Evolutionary conservation across 2,888 invertebrate species (phyloP).

Genomic region (Dendrolimus pini): DNA sequence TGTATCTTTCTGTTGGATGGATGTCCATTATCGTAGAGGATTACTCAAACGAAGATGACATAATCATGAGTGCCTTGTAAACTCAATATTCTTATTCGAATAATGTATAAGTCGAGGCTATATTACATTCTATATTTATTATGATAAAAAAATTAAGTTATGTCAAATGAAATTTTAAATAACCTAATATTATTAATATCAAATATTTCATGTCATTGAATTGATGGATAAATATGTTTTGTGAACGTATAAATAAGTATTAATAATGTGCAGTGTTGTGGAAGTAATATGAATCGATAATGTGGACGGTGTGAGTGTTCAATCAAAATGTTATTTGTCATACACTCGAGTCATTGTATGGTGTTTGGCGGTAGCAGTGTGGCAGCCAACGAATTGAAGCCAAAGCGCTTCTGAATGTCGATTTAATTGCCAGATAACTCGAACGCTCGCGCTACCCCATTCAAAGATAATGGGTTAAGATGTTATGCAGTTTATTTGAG

Average conservation of each 20-base stretch:
- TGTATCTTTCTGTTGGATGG: conserved; percentile 53
- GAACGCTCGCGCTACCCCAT: conserved; percentile 58
- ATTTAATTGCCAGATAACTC: conserved; percentile 75
- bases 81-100: background rate
- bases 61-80: conserved; percentile 12
- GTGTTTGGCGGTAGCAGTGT: conserved; percentile 63
- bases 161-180: background rate
- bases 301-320: conserved; percentile 39
- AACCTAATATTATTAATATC: background rate
- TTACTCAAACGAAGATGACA: conserved; percentile 18
- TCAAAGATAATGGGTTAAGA: conserved; percentile 69
- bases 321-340: conserved; percentile 76
- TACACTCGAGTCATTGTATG: conserved; percentile 68
- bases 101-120: conserved; percentile 5
- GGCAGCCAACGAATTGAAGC: conserved; percentile 63
- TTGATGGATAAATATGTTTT: background rate
- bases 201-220: background rate
- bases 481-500: conserved; percentile 62
- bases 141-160: background rate
- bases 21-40: conserved; percentile 53
- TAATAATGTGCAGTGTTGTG: background rate
- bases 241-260: background rate
- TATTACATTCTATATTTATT: conserved; percentile 1
- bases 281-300: background rate
- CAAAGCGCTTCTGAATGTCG: conserved; percentile 72